phyloP scores from a whole-genome alignment of 2,113 vertebrate species.

The Struthidea cinerea region DNA sequence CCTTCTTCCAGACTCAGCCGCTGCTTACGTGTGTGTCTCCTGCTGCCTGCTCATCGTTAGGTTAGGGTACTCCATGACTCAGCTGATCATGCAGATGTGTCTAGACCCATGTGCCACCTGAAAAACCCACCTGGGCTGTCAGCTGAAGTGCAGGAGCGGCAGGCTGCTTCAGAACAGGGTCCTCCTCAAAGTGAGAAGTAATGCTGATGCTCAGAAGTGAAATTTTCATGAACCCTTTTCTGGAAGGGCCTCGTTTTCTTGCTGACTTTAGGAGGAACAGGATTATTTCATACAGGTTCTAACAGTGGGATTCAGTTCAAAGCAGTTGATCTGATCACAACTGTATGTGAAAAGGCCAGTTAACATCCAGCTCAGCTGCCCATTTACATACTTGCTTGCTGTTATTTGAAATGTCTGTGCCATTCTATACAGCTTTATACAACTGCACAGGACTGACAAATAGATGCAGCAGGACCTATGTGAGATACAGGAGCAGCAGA shows the following conservation, averaged over 20 bases:
- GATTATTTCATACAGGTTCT: not conserved
- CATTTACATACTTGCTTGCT: not conserved
- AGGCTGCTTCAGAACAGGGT: not conserved
- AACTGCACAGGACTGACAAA: not conserved
- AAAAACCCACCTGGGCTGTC: not conserved
- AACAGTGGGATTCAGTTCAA: not conserved
- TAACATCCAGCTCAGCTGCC: not conserved
- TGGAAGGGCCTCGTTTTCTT: not conserved
- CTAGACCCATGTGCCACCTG: not conserved
- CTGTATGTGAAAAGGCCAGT: not conserved
- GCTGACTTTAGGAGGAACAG: not conserved
- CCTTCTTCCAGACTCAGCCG: not conserved
- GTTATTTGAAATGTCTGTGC: not conserved
- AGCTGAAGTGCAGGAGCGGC: rapidly evolving
- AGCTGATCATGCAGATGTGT: not conserved
- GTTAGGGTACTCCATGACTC: no score
- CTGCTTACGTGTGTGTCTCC: not conserved
- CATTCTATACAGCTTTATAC: not conserved
- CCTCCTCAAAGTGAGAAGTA: not conserved
- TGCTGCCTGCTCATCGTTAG: rapidly evolving
- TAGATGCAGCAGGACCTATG: not conserved
- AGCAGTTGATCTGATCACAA: not conserved
- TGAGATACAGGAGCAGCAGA: not conserved
- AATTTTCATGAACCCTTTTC: not conserved
- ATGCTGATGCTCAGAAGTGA: not conserved